Evolutionary conservation across 2,113 vertebrate genomes (phyloP), one percentile per base, ranked within the genome.

Genomic region (Istiophorus platypterus): DNA sequence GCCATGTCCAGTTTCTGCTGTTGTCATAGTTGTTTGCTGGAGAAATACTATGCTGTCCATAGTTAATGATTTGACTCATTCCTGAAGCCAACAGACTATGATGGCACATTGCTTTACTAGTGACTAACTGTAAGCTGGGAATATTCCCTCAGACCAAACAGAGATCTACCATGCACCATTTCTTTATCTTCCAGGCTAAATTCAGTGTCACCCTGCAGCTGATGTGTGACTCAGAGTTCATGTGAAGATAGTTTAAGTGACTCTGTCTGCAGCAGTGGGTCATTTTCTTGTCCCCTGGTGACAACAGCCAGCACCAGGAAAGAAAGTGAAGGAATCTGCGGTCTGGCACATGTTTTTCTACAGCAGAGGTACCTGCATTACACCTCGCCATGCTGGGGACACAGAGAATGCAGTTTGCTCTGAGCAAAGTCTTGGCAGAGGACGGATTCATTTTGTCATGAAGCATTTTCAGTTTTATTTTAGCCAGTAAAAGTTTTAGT

Each of bases 401-500:
- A 47, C 81, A 47, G 69, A 72, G 78, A 78, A 86, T 34, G 45
- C 85, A 84, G 77, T 75, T 78, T 81, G 42, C 66, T 78, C 81
- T 72, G 85, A 90, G 87, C 84, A 86, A 89, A 91, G 85, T 92
- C 89, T 90, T 90, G 81, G 88, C 87, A 87, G 64, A 80, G 85
- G 78, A 83, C 79, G 71, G 62, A 85, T 91, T 93, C 64, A 92
- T 95, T 95, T 92, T 89, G 88, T 91, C 93, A 89, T 91, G 87
- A 90, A 91, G 93, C 91, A 89, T 95, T 94, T 95, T 89, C 86
- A 22, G 86, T 94, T 95, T 95, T 91, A 95, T 94, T 95, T 91
- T 90, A 78, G 68, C 87, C 86, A 80, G 80, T 95, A 95, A 95
- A 94, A 76, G 73, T 89, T 93, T 95, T 94, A 94, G 93, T 93